phyloP scores from a whole-genome alignment of 1,140 invertebrate species.

The Hycleus cichorii region DNA sequence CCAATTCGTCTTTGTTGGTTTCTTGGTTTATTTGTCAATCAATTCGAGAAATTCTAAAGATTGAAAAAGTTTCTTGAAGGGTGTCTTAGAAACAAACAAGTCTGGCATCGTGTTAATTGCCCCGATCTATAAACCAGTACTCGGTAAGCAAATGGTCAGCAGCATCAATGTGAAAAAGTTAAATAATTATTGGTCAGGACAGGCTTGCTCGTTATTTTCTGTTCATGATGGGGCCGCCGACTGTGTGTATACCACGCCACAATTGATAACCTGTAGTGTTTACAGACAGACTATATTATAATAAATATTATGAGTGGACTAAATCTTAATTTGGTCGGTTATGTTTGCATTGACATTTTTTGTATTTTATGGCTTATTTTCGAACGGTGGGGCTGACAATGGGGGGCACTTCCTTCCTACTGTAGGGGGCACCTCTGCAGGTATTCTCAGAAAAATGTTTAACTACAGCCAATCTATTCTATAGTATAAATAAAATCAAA shows the following conservation, averaged over 20 bases:
- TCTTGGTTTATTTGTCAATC: too few species aligned
- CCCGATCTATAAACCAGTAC: too few species aligned
- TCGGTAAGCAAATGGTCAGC: too few species aligned
- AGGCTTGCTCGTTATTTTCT: slow-evolving; percentile 29
- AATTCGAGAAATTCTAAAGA: too few species aligned
- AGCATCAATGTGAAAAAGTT: slow-evolving; percentile 28
- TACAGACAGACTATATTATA: slow-evolving; percentile 25
- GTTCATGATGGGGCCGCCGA: slow-evolving; percentile 30
- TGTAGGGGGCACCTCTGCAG: slow-evolving; percentile 23
- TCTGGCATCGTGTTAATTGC: too few species aligned
- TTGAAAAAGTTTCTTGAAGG: too few species aligned
- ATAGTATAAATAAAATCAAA: background rate
- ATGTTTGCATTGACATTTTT: slow-evolving; percentile 34
- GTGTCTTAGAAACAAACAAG: too few species aligned
- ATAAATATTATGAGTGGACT: slow-evolving; percentile 25
- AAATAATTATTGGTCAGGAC: slow-evolving; percentile 36
- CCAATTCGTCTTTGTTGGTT: too few species aligned
- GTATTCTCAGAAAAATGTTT: slow-evolving; percentile 27
- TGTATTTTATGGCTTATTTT: slow-evolving; percentile 36
- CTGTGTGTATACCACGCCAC: slow-evolving; percentile 23
- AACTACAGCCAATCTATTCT: slow-evolving; percentile 1
- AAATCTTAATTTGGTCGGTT: slow-evolving; percentile 30
- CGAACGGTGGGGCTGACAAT: slow-evolving; percentile 15
- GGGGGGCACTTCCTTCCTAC: slow-evolving; percentile 33
- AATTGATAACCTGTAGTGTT: slow-evolving; percentile 34